Evolutionary conservation across 2,113 vertebrate species (phyloP), one percentile per base, ranked within the genome.

Genomic region (Clarias batrachus): DNA sequence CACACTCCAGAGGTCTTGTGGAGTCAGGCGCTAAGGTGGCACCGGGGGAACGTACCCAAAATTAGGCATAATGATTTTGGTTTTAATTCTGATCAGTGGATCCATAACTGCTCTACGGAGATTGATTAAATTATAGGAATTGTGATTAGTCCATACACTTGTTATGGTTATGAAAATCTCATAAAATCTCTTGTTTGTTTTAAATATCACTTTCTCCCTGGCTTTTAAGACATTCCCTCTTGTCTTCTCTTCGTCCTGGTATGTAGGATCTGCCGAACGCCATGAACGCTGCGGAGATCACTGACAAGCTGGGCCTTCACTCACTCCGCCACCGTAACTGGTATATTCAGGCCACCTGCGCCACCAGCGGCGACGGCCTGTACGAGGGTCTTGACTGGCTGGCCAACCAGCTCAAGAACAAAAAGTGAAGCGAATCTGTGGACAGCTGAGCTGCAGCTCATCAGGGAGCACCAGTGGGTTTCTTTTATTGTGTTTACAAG

Each of bases 301-400:
- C 78, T 6, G 78, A 99, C 95, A 99, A 99, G 93, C 94, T 99
- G 93, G 97, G 97, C 87, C 95, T 99, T 74, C 97, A 98, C 91
- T 97, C 97, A 84, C 94, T 99, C 90, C 97, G 97, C 90, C 96
- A 97, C 91, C 97, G 97, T 85, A 97, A 98, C 95, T 98, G 98
- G 97, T 99, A 98, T 95, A 99, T 99, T 90, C 98, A 99, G 93
- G 97, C 97, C 91, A 98, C 98, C 89, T 99, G 98, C 56, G 98
- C 97, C 94, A 99, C 97, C 93, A 98, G 97, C 0, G 97, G 97
- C 1, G 97, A 98, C 0, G 97, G 98, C 83, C 96, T 99, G 80
- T 98, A 97, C 14, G 97, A 98, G 93, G 97, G 97, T 85, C 95
- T 99, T 91, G 97, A 99, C 95, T 99, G 97, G 97, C 96, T 99